These are phyloP conservation scores for Halcyon leucocephala DNA, from an alignment of 2,797 vertebrate genomes.

Conservation along the genomic window DNA sequence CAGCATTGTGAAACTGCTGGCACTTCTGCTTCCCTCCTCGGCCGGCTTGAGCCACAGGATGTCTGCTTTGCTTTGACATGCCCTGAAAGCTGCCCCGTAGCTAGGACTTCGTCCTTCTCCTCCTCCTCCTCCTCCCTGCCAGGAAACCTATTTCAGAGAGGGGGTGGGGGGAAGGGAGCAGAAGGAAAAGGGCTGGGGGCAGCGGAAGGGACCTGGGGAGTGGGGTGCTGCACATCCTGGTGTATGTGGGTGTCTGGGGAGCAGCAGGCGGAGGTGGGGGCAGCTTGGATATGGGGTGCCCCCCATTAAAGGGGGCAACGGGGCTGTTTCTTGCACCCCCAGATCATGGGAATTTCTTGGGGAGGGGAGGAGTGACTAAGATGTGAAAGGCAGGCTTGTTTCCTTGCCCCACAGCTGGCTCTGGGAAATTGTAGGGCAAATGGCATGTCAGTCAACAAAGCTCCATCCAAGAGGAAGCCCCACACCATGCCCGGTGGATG, in stretches of 20 bases:
- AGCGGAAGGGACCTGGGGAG: not conserved
- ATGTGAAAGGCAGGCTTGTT: not conserved
- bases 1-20: not conserved
- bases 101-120: not conserved
- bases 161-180: not conserved
- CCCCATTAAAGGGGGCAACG: fast-evolving
- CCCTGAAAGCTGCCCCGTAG: not conserved
- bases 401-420: not conserved
- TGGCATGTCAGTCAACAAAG: fast-evolving
- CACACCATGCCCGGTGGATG: fast-evolving
- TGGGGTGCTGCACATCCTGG: not conserved
- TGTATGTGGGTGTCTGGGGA: fast-evolving
- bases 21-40: not conserved
- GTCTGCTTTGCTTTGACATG: not conserved
- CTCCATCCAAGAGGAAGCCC: not conserved
- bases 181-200: not conserved
- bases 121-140: not conserved
- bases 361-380: not conserved
- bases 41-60: not conserved
- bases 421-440: not conserved
- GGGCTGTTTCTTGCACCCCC: not conserved
- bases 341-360: not conserved
- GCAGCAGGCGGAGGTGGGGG: not conserved
- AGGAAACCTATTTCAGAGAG: not conserved
- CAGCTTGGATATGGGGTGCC: not conserved